A percentile compares a stretch with the other conserved stretches of the same genome.
phyloP scores from a whole-genome alignment of 2,888 invertebrate species.

The Pseudococcus viburni region DNA sequence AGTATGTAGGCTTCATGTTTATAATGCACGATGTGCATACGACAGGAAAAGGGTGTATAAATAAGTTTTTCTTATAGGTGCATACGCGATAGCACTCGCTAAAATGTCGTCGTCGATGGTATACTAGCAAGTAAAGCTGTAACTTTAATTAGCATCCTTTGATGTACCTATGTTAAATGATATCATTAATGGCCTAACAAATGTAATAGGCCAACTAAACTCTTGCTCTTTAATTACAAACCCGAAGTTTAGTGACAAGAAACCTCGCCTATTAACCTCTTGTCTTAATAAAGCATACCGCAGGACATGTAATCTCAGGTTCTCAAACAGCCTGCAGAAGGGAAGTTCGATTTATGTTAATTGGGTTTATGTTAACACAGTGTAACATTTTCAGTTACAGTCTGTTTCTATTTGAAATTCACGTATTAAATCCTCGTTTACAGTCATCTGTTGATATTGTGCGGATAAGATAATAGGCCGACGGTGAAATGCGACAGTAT shows the following conservation, averaged over 20 bases:
- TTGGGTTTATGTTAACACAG: slow-evolving; percentile 35
- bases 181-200: slow-evolving; percentile 48
- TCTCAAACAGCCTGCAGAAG: slow-evolving; percentile 36
- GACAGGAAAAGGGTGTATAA: neutral
- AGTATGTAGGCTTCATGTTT: neutral
- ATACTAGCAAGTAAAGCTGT: slow-evolving; percentile 7
- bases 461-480: slow-evolving; percentile 8
- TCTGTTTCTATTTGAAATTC: slow-evolving; percentile 48
- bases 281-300: slow-evolving; percentile 53
- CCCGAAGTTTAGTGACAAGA: slow-evolving; percentile 48
- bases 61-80: neutral
- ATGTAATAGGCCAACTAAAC: slow-evolving; percentile 48
- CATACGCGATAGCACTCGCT: neutral
- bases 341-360: slow-evolving; percentile 62
- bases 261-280: slow-evolving; percentile 52
- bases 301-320: slow-evolving; percentile 61
- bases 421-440: slow-evolving; percentile 61
- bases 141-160: slow-evolving; percentile 49
- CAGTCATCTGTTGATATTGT: slow-evolving; percentile 60
- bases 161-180: slow-evolving; percentile 53
- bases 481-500: neutral
- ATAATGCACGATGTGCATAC: neutral
- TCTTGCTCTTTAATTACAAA: slow-evolving; percentile 50
- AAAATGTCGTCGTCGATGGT: slow-evolving; percentile 1
- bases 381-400: slow-evolving; percentile 47